A percentile compares a stretch with the other conserved stretches of the same genome.
phyloP scores from a whole-genome alignment of 2,888 invertebrate species.

The Drosophila meridionalis region DNA sequence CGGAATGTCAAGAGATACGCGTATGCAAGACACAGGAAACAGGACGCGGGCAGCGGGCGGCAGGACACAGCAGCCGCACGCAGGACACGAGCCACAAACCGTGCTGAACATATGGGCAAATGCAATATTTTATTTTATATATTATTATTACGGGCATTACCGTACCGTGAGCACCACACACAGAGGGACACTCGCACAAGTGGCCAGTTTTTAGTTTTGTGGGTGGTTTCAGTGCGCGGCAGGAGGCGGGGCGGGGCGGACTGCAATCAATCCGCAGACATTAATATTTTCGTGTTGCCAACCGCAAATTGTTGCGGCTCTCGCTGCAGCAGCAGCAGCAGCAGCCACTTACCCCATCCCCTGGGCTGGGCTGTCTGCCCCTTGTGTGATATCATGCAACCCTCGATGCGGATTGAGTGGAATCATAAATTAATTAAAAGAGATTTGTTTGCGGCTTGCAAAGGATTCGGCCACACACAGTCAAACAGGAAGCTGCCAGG shows the following conservation, averaged over 20 bases:
- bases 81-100: constrained; percentile 25
- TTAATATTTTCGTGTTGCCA: constrained; percentile 79
- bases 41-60: background rate
- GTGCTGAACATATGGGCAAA: constrained; percentile 56
- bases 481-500: constrained; percentile 54
- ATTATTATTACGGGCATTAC: constrained; percentile 56
- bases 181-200: constrained; percentile 59
- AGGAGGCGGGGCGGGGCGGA: background rate
- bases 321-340: constrained; percentile 58
- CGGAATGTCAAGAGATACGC: constrained; percentile 51
- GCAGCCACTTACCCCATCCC: constrained; percentile 22
- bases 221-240: constrained; percentile 33
- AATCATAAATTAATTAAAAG: constrained; percentile 84
- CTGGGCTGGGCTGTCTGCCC: constrained; percentile 8
- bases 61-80: constrained; percentile 16
- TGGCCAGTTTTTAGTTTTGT: constrained; percentile 63
- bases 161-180: constrained; percentile 42
- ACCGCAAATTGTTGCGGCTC: constrained; percentile 79
- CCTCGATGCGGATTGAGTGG: constrained; percentile 81
- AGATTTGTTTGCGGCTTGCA: constrained; percentile 84
- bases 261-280: constrained; percentile 78
- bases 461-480: constrained; percentile 73
- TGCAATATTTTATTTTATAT: constrained; percentile 77
- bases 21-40: constrained; percentile 38
- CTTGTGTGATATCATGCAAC: constrained; percentile 64